Conservation (phyloP, 2,113 vertebrate genomes). For the Colossoma macropomum region DNA sequence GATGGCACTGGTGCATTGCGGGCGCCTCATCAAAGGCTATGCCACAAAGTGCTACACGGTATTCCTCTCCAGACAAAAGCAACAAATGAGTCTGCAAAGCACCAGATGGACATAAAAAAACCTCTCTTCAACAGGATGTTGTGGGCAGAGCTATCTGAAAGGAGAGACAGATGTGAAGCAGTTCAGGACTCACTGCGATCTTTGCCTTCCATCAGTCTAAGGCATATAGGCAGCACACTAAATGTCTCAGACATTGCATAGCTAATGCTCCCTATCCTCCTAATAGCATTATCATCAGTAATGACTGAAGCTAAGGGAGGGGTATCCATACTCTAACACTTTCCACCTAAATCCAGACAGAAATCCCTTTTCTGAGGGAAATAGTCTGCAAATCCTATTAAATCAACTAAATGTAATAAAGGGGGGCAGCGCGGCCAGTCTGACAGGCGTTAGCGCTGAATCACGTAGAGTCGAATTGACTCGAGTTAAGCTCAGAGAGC, state of each 20-base stretch:
- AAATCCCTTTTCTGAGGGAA: conserved; percentile 30
- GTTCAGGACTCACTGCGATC: not conserved
- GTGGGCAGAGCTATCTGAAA: not conserved
- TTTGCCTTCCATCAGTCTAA: not conserved
- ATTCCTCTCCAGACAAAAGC: conserved; percentile 17
- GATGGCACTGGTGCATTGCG: conserved; percentile 22
- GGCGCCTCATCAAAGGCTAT: conserved; percentile 17
- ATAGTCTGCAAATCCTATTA: conserved; percentile 50
- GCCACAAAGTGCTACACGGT: not conserved
- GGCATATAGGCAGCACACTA: not conserved
- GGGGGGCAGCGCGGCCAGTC: not conserved
- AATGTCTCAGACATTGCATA: not conserved
- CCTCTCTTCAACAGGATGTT: not conserved
- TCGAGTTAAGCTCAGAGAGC: conserved; percentile 25
- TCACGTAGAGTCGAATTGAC: conserved; percentile 30
- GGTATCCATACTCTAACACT: conserved; percentile 30
- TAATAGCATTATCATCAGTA: conserved; percentile 37
- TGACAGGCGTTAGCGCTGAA: conserved; percentile 44
- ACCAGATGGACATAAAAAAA: conserved; percentile 13
- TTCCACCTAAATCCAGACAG: conserved; percentile 28
- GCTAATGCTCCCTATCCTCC: not conserved
- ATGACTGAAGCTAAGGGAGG: conserved; percentile 22
- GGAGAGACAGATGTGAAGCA: not conserved
- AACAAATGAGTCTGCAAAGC: not conserved
- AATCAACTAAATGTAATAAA: conserved; percentile 54